These are phyloP conservation scores for Frankliniella intonsa DNA, from an alignment of 2,888 invertebrate genomes.

Conservation along the genomic window DNA sequence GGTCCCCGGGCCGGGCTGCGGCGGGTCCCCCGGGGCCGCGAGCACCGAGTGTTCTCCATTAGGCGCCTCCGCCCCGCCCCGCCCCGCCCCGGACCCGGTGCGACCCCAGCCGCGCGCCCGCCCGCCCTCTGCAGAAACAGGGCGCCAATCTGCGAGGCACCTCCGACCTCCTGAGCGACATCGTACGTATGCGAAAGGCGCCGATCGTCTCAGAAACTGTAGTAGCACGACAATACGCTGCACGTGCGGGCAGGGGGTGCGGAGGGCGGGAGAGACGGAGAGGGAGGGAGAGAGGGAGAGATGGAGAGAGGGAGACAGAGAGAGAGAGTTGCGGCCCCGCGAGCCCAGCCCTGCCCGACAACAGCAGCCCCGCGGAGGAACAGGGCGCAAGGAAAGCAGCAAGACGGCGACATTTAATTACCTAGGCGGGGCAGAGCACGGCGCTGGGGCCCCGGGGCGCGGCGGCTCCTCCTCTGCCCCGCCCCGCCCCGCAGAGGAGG, in stretches of 20 bases:
- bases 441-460: not conserved
- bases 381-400: no score
- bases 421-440: not conserved
- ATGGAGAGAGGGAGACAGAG: not conserved
- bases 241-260: constrained; percentile 35
- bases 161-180: not conserved
- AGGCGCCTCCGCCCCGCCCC: not conserved
- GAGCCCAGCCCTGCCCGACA: not conserved
- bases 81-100: not conserved
- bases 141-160: not conserved
- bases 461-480: not conserved
- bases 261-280: not conserved
- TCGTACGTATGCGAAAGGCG: not conserved
- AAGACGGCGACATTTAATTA: constrained; percentile 13
- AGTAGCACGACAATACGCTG: not conserved
- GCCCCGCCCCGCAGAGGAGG: no score
- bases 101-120: not conserved
- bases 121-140: not conserved
- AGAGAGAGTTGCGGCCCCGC: constrained; percentile 28
- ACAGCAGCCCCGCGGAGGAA: no score
- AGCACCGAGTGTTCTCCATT: not conserved
- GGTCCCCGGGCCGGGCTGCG: not conserved
- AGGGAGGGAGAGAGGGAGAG: not conserved
- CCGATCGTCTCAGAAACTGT: not conserved
- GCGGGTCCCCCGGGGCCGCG: not conserved